phyloP scores from a whole-genome alignment of 2,797 vertebrate genomes.

The Sternotherus odoratus region DNA sequence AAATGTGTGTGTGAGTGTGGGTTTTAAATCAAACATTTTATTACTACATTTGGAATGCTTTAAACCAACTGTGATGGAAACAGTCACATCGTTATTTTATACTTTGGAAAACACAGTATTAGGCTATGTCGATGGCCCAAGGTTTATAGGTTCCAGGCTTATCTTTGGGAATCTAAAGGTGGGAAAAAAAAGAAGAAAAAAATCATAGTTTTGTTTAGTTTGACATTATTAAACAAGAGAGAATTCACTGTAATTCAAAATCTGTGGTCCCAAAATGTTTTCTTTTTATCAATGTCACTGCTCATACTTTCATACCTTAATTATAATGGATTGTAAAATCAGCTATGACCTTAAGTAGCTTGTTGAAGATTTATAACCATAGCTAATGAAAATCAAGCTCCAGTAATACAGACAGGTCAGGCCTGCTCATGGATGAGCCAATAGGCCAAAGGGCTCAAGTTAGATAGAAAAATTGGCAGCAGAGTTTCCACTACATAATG shows the following conservation, averaged over 20 bases:
- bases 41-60: neutral
- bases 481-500: rapidly evolving
- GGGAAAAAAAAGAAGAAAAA: neutral
- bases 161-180: constrained; percentile 76
- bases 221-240: neutral
- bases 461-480: neutral
- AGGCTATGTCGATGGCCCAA: constrained; percentile 56
- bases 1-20: neutral
- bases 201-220: neutral
- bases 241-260: neutral
- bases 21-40: neutral
- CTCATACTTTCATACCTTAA: neutral
- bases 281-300: neutral
- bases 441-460: neutral
- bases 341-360: neutral
- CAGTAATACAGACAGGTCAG: neutral
- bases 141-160: constrained; percentile 67
- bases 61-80: neutral
- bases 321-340: constrained; percentile 8
- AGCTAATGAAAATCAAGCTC: neutral
- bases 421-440: neutral
- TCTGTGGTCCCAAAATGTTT: neutral
- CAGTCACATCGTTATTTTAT: neutral
- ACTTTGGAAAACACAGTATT: constrained; percentile 7
- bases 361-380: neutral